Evolutionary conservation across 2,888 invertebrate species (phyloP).

Genomic region (Pollenia angustigena): DNA sequence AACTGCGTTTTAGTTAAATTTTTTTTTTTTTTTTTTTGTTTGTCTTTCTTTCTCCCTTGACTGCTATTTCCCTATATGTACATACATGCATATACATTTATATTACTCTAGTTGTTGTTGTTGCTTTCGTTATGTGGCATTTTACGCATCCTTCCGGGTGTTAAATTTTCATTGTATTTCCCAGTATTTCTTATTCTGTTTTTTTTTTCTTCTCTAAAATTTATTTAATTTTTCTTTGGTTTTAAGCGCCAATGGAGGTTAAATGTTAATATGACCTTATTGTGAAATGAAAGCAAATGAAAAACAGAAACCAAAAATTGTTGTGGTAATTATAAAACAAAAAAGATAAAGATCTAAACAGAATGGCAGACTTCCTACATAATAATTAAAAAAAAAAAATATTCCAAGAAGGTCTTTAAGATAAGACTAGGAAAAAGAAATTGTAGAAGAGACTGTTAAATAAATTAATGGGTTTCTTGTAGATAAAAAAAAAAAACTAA

Average conservation of each 20-base stretch:
- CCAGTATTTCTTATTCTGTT: not conserved
- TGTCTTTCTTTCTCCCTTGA: not conserved
- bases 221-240: slow-evolving; percentile 9
- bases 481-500: not conserved
- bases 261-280: slow-evolving; percentile 60
- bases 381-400: not conserved
- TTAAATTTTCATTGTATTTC: slow-evolving; percentile 42
- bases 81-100: not conserved
- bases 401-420: slow-evolving; percentile 11
- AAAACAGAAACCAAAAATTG: not conserved
- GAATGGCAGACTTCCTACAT: slow-evolving; percentile 5
- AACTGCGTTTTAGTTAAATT: too few species aligned
- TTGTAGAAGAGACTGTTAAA: not conserved
- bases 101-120: not conserved
- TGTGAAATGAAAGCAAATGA: slow-evolving; percentile 4
- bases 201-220: not conserved
- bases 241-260: slow-evolving; percentile 40
- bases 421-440: not conserved
- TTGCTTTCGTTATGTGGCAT: not conserved
- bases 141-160: slow-evolving; percentile 64
- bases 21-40: not conserved
- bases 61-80: not conserved
- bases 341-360: slow-evolving; percentile 25
- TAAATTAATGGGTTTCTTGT: slow-evolving; percentile 9
- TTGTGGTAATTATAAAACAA: slow-evolving; percentile 47